phyloP scores from a whole-genome alignment of 2,888 invertebrate species.

The Zygaena filipendulae region DNA sequence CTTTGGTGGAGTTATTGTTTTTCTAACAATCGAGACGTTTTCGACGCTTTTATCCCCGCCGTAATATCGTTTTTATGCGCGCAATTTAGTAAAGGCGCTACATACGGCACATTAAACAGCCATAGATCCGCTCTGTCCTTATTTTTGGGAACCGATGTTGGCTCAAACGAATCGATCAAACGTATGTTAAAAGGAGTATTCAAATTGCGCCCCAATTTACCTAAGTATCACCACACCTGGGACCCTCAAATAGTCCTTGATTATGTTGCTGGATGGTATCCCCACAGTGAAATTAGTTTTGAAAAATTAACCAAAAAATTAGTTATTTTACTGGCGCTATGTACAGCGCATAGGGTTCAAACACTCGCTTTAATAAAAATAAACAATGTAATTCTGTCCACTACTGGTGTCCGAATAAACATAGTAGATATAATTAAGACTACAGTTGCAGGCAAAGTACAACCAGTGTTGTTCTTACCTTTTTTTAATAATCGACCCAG shows the following conservation, averaged over 20 bases:
- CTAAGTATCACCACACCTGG: slow-evolving; percentile 21
- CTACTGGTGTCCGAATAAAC: slow-evolving; percentile 7
- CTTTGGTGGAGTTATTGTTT: slow-evolving; percentile 13
- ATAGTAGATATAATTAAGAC: slow-evolving; percentile 17
- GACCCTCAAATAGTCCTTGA: slow-evolving; percentile 20
- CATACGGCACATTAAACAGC: slow-evolving; percentile 19
- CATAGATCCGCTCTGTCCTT: slow-evolving; percentile 21
- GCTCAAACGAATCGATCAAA: slow-evolving; percentile 15
- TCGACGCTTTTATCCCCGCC: not conserved
- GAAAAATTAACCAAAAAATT: slow-evolving; percentile 19
- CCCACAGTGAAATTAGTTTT: slow-evolving; percentile 13
- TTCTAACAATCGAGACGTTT: slow-evolving; percentile 2
- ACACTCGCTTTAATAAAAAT: slow-evolving; percentile 17
- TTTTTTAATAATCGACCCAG: slow-evolving; percentile 8
- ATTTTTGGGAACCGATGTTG: slow-evolving; percentile 18
- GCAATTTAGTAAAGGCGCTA: slow-evolving; percentile 15
- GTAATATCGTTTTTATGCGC: slow-evolving; percentile 16
- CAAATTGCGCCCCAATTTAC: slow-evolving; percentile 17
- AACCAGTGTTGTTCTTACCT: slow-evolving; percentile 15
- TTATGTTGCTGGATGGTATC: slow-evolving; percentile 15
- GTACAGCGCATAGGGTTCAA: slow-evolving; percentile 18
- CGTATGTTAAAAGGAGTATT: slow-evolving; percentile 19
- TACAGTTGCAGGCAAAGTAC: slow-evolving; percentile 6
- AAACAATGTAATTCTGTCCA: slow-evolving; percentile 10
- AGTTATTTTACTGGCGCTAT: slow-evolving; percentile 17